phyloP scores from a whole-genome alignment of 2,113 vertebrate species.

The Nothocercus nigrocapillus region DNA sequence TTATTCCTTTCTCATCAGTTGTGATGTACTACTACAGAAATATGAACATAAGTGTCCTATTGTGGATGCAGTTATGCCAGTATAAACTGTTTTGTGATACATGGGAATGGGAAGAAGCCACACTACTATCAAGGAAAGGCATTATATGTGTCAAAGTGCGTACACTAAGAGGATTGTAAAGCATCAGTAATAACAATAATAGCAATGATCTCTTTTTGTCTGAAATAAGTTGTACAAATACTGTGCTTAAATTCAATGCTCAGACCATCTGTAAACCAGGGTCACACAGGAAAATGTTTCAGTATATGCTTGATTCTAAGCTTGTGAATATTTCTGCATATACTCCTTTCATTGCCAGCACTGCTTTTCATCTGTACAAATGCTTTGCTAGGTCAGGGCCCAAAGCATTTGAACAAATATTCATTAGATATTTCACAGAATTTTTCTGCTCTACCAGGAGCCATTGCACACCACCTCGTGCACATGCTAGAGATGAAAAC shows the following conservation, averaged over 20 bases:
- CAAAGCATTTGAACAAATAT: conserved; percentile 63
- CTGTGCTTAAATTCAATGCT: not conserved
- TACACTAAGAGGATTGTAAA: not conserved
- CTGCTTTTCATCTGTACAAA: conserved; percentile 26
- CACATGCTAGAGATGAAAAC: conserved; percentile 39
- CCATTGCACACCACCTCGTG: not conserved
- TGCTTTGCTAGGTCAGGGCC: conserved; percentile 31
- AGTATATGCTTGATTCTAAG: not conserved
- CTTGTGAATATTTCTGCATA: conserved; percentile 20
- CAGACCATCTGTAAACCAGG: not conserved
- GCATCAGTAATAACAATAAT: conserved; percentile 21
- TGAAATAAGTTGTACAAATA: conserved; percentile 12
- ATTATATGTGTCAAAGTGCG: conserved; percentile 10
- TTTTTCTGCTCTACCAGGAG: conserved; percentile 18
- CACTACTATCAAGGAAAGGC: conserved; percentile 3
- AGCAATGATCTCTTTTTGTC: conserved; percentile 4
- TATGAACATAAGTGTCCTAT: not conserved
- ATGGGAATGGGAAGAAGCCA: not conserved
- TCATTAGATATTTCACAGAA: conserved; percentile 47
- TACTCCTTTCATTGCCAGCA: conserved; percentile 28
- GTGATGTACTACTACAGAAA: not conserved
- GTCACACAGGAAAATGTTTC: conserved; percentile 10
- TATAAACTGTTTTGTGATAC: conserved; percentile 2
- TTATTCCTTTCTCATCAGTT: not conserved
- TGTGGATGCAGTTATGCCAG: not conserved